Base-by-base conservation (phyloP, 2,797 vertebrate genomes). In the Sebastes matsubarae region DNA sequence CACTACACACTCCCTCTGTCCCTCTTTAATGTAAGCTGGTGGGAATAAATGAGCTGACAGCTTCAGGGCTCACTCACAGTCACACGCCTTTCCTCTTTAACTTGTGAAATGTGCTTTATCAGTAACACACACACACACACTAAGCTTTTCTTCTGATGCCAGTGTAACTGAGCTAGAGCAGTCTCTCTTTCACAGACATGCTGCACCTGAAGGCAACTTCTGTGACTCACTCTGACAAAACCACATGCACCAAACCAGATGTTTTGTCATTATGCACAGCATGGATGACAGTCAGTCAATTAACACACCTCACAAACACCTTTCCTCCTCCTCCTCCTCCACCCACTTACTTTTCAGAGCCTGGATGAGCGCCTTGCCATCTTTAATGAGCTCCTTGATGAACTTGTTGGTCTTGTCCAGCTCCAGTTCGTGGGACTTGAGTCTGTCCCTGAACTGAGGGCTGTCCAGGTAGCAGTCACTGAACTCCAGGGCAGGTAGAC, bases 371-470 rank as follows among this genome's bases (percentile, higher is more conserved):
- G 95, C 95, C 80, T 95, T 96, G 8, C 96, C 96, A 65, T 97
- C 96, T 72, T 97, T 97, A n/a, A 97, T 96, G 63, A 97, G 94
- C 92, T 96, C 96, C 88, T 97, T 97, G 94, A 97, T 97, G 91
- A 96, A 96, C 93, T 96, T 96, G 88, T 96, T 97, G 80, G 96
- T 97, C 83, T 96, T 96, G 89, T 97, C 96, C 91, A 97, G 93
- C 89, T 96, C 96, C 87, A 96, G 82, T 4, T 97, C 96, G 71
- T 97, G 96, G 6, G 95, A 96, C 84, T 96, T 96, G 58, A 97
- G 92, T 42, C 96, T 90, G 68, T 97, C 96, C 79, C 96, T 85
- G 91, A 97, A 96, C 74, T 95, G 94, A 1, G 96, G 96, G 72
- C 96, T 96, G 94, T 96, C 96, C 92, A 96, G 80, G 93, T 96